These are phyloP conservation scores for Microcebus jonahi DNA, from an alignment of 2,113 vertebrate species.

Conservation along the genomic window DNA sequence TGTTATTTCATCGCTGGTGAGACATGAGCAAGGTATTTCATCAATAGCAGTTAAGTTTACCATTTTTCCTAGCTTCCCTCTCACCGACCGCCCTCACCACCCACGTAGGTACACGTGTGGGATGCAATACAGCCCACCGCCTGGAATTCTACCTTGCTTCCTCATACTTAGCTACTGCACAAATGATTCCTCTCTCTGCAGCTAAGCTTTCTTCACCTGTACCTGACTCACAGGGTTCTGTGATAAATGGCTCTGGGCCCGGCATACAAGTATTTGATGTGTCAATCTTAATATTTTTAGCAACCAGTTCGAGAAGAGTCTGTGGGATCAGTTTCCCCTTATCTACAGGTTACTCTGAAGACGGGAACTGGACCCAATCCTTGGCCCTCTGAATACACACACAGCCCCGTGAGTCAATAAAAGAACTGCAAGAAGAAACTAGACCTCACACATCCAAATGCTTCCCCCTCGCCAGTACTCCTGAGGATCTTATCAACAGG, in stretches of 20 bases:
- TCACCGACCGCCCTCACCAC: not conserved
- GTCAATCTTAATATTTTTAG: not conserved
- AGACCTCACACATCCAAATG: not conserved
- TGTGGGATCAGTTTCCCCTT: not conserved
- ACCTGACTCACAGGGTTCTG: not conserved
- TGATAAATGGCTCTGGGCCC: not conserved
- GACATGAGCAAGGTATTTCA: not conserved
- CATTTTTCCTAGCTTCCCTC: not conserved
- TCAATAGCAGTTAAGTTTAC: not conserved
- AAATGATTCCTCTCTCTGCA: not conserved
- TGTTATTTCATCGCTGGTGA: not conserved
- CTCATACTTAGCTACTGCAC: not conserved
- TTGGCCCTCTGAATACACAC: not conserved
- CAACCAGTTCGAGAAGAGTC: not conserved
- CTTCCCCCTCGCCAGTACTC: not conserved
- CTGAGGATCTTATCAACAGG: conserved; percentile 4
- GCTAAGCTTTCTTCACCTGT: not conserved
- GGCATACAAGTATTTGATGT: not conserved
- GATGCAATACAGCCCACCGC: not conserved
- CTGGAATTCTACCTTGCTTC: not conserved
- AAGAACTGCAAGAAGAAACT: not conserved
- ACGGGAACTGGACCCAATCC: not conserved
- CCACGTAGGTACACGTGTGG: not conserved
- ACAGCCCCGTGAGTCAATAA: not conserved
- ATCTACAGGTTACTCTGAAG: not conserved